Evolutionary conservation across 1,140 invertebrate genomes (phyloP).

Genomic region (Bombus consobrinus): DNA sequence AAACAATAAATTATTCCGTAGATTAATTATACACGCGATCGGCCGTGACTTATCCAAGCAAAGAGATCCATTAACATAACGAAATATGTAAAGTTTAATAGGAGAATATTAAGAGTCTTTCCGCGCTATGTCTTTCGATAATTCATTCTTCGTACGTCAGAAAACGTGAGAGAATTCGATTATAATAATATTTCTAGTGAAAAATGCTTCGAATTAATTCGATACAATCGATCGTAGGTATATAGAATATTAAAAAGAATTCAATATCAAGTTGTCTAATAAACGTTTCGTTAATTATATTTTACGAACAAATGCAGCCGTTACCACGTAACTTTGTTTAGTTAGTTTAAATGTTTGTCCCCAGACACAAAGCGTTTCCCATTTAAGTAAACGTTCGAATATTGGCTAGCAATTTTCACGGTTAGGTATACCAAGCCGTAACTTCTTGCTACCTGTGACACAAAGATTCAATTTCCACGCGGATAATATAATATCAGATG

Average conservation of each 20-base stretch:
- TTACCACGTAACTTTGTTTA: neutral
- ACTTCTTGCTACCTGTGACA: neutral
- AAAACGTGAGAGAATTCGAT: neutral
- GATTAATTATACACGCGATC: neutral
- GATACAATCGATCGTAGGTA: neutral
- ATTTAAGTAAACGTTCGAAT: neutral
- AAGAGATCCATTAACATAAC: neutral
- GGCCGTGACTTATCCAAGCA: neutral
- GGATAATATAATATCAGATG: neutral
- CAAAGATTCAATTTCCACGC: slow-evolving; percentile 23
- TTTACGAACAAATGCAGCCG: neutral
- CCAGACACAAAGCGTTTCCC: no score
- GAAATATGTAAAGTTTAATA: neutral
- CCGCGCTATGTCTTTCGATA: neutral
- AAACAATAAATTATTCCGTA: neutral
- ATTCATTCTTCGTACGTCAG: neutral
- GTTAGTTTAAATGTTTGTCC: neutral
- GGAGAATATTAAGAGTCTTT: neutral
- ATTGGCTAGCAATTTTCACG: slow-evolving; percentile 1
- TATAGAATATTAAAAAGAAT: neutral
- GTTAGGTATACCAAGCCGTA: neutral
- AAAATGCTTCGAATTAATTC: neutral
- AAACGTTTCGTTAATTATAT: neutral
- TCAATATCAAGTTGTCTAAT: neutral
- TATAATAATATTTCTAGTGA: neutral